phyloP scores from a whole-genome alignment of 2,113 vertebrate genomes.

The Spheniscus mendiculus region DNA sequence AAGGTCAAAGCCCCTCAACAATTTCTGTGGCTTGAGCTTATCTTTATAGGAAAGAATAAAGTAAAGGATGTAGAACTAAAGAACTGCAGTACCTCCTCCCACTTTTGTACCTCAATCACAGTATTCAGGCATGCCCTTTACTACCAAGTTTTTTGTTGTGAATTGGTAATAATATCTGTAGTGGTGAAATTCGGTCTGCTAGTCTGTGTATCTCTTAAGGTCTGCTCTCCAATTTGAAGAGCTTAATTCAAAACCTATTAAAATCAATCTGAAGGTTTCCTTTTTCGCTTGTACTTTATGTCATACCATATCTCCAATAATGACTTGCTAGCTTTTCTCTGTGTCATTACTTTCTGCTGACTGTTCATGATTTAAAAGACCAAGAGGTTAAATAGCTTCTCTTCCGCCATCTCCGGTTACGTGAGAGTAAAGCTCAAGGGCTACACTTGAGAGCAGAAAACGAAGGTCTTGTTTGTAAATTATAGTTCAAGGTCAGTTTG shows the following conservation, averaged over 20 bases:
- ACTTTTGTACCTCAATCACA: background rate
- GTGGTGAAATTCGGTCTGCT: background rate
- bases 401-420: background rate
- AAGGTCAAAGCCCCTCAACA: background rate
- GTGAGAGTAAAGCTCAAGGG: background rate
- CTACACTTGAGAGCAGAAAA: background rate
- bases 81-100: background rate
- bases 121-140: background rate
- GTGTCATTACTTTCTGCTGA: background rate
- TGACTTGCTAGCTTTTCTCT: background rate
- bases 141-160: background rate
- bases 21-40: background rate
- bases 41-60: background rate
- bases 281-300: background rate
- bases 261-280: background rate
- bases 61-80: background rate
- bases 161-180: background rate
- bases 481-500: background rate
- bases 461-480: background rate
- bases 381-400: conserved; percentile 11
- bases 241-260: background rate
- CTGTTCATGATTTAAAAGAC: background rate
- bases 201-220: background rate
- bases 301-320: background rate
- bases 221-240: background rate